Percentiles rank a stretch among this genome's conserved stretches.
These are phyloP conservation scores for Dioctria linearis DNA, from an alignment of 2,888 invertebrate genomes.

Conservation along the genomic window DNA sequence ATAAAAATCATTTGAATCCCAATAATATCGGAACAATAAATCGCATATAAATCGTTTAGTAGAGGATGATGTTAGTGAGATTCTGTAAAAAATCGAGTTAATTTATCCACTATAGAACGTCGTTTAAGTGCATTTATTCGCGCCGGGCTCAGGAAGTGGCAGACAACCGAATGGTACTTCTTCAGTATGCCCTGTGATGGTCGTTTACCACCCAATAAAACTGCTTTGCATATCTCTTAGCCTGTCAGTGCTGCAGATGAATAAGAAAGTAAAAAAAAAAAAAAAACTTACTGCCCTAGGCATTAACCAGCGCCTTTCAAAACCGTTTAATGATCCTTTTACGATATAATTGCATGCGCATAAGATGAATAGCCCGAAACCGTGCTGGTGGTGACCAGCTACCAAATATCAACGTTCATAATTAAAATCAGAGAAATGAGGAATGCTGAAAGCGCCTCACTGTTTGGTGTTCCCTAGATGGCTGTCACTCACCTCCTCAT, in stretches of 20 bases:
- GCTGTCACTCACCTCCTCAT: conserved; percentile 7
- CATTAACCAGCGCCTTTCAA: conserved; percentile 48
- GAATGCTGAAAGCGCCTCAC: conserved; percentile 10
- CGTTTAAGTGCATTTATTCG: not conserved
- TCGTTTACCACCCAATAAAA: conserved; percentile 55
- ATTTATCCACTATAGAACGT: not conserved
- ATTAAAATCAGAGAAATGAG: conserved; percentile 48
- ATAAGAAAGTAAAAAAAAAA: not conserved
- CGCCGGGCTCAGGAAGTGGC: conserved; percentile 11
- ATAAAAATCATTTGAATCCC: conserved; percentile 9
- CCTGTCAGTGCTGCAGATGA: not conserved
- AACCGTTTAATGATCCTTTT: conserved; percentile 56
- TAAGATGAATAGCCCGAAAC: conserved; percentile 49
- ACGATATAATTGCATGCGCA: conserved; percentile 54
- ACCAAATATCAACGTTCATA: conserved; percentile 53
- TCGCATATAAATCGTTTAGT: not conserved
- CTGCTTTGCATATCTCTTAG: conserved; percentile 31
- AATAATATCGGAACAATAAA: conserved; percentile 15
- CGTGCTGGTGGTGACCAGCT: conserved; percentile 49
- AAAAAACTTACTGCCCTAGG: conserved; percentile 27
- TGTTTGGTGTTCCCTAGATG: not conserved
- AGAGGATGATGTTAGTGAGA: not conserved
- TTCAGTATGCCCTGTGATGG: conserved; percentile 32
- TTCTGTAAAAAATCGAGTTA: conserved; percentile 19
- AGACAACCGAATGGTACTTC: conserved; percentile 31